Percentiles rank a stretch among this genome's conserved stretches.
These are phyloP conservation scores for Cyphomyrmex costatus DNA, from an alignment of 1,140 invertebrate genomes.

Conservation along the genomic window DNA sequence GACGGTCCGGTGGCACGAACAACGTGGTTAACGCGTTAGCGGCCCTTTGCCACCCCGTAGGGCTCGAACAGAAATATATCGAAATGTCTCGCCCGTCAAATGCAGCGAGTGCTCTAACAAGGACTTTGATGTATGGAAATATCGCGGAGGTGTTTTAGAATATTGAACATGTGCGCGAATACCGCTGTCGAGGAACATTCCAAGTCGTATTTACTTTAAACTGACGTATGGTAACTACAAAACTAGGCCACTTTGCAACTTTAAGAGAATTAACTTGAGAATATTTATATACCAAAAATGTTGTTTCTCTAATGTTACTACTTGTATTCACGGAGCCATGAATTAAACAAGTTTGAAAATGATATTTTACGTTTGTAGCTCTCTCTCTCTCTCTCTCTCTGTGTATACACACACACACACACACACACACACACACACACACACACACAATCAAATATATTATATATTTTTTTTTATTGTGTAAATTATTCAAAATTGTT, in stretches of 20 bases:
- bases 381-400: too few relatives aligned
- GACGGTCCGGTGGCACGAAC: neutral
- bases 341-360: neutral
- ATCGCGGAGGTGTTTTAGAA: constrained; percentile 16
- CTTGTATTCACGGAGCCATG: too few relatives aligned
- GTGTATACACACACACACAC: too few relatives aligned
- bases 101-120: constrained; percentile 19
- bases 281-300: neutral
- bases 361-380: neutral
- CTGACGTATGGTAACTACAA: neutral
- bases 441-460: too few relatives aligned
- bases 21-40: constrained; percentile 38
- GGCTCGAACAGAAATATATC: constrained; percentile 21
- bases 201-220: neutral
- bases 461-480: neutral
- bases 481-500: neutral
- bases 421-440: too few relatives aligned
- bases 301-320: neutral
- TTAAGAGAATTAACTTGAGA: neutral
- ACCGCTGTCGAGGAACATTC: neutral
- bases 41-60: constrained; percentile 6
- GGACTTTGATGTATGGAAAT: constrained; percentile 1
- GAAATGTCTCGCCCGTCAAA: constrained; percentile 52
- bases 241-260: neutral
- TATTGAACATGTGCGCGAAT: neutral